Evolutionary conservation across 2,888 invertebrate species (phyloP), one percentile per base, ranked within the genome.

Genomic region (Stenoptilia bipunctidactyla): DNA sequence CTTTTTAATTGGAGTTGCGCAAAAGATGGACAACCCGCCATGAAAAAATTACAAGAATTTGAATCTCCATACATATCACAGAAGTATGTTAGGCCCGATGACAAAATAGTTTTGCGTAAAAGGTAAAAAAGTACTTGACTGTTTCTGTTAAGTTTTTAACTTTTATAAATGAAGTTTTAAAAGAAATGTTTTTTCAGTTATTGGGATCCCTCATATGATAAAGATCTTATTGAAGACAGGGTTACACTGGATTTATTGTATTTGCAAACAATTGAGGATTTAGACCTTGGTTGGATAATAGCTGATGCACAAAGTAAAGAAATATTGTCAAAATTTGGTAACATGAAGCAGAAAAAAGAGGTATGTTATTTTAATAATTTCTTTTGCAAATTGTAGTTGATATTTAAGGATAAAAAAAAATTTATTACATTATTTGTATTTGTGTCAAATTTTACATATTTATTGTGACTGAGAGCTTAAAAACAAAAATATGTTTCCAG

Each of bases 51-150:
- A 48, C 94, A 97, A 80, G 94, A 98, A 71, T 98, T 97, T 85
- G 98, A 99, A 86, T 95, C 97, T 50, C 98, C 98, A 1, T 94
- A 92, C 77, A 92, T 98, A 76, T 96, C 97, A 40, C 90, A 94
- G 52, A 92, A 92, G 65, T 89, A 91, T 68, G 88, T 92, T 43
- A 70, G 83, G 51, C 89, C 89, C 46, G 90, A 89, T 48, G 89
- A 90, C 64, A 91, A 90, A 80, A 89, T 98, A 70, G 90, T 96
- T 49, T 85, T 97, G 50, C 88, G 95, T 56, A 97, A 94, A 85
- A 92, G 91, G 93, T 93, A 59, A 40, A n/a, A n/a, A n/a, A n/a
- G n/a, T n/a, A n/a, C n/a, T n/a, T n/a, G n/a, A n/a, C n/a, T n/a
- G 25, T 25, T 25, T 5, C 9, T 6, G 9, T 25, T 25, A 25